These are phyloP conservation scores for Papilio glaucus DNA, from an alignment of 1,140 invertebrate species.

Conservation along the genomic window DNA sequence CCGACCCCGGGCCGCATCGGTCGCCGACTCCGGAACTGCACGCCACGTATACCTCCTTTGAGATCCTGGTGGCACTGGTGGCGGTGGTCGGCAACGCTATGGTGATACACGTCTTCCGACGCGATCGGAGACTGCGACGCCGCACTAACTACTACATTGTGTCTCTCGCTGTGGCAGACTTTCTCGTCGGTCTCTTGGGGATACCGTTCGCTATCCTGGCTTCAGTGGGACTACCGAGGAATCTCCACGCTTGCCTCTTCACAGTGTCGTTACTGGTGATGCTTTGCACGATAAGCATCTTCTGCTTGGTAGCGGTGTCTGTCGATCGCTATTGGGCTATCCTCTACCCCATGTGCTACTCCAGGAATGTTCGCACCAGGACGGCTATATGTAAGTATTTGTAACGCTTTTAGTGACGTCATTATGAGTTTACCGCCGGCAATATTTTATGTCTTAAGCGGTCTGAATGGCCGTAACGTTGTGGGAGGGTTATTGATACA, in stretches of 20 bases:
- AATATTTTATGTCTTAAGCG: constrained; percentile 13
- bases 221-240: constrained; percentile 86
- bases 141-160: constrained; percentile 96
- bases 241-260: constrained; percentile 92
- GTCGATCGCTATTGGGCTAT: constrained; percentile 97
- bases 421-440: neutral
- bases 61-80: constrained; percentile 91
- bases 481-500: constrained; percentile 38
- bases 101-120: constrained; percentile 92
- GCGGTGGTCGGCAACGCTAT: constrained; percentile 93
- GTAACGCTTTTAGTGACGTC: constrained; percentile 28
- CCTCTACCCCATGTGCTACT: constrained; percentile 94
- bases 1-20: constrained; percentile 64
- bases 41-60: constrained; percentile 88
- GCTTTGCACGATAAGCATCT: constrained; percentile 95
- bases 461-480: constrained; percentile 25
- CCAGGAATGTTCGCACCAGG: constrained; percentile 92
- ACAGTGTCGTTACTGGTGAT: constrained; percentile 94
- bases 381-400: constrained; percentile 91
- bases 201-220: constrained; percentile 94
- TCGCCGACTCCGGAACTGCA: constrained; percentile 83
- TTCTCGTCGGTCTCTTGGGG: constrained; percentile 90
- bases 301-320: constrained; percentile 94
- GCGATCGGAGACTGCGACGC: constrained; percentile 89
- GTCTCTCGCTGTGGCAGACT: constrained; percentile 93